Evolutionary conservation across 2,113 vertebrate species (phyloP).

Genomic region (Notothenia coriiceps): DNA sequence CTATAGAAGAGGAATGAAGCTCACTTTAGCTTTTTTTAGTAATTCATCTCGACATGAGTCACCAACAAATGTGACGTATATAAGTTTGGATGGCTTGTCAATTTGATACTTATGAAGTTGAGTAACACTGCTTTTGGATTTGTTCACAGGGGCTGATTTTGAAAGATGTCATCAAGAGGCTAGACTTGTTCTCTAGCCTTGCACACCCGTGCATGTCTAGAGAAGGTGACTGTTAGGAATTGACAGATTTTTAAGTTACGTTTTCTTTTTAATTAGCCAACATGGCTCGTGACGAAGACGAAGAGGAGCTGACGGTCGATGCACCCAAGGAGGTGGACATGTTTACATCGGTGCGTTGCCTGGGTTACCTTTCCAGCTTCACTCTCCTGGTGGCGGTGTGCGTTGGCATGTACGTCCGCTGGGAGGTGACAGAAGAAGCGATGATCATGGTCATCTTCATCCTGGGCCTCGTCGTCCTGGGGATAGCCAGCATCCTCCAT

Average conservation of each 20-base stretch:
- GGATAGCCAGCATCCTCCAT: constrained; percentile 96
- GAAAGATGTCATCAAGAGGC: constrained; percentile 20
- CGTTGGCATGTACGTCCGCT: constrained; percentile 95
- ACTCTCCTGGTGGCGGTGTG: constrained; percentile 93
- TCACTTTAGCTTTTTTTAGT: neutral
- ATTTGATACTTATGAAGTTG: neutral
- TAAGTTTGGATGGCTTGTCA: neutral
- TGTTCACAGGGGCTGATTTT: constrained; percentile 72
- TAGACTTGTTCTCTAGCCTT: constrained; percentile 21
- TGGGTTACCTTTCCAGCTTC: constrained; percentile 94
- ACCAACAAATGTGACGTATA: neutral
- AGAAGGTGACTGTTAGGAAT: neutral
- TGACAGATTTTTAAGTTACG: neutral
- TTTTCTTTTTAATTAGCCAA: constrained; percentile 59
- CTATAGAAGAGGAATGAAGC: neutral
- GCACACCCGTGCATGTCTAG: neutral
- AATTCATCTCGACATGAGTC: neutral
- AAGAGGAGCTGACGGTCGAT: constrained; percentile 67
- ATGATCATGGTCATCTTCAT: constrained; percentile 98
- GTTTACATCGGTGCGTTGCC: constrained; percentile 92
- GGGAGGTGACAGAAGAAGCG: constrained; percentile 93
- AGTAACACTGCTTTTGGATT: neutral
- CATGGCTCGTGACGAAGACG: constrained; percentile 91
- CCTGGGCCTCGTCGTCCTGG: constrained; percentile 94
- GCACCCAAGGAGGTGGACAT: constrained; percentile 85